Percentiles rank a stretch among this genome's conserved stretches.
Evolutionary conservation across 2,113 vertebrate species (phyloP).

Genomic region (Lichenostomus cassidix): DNA sequence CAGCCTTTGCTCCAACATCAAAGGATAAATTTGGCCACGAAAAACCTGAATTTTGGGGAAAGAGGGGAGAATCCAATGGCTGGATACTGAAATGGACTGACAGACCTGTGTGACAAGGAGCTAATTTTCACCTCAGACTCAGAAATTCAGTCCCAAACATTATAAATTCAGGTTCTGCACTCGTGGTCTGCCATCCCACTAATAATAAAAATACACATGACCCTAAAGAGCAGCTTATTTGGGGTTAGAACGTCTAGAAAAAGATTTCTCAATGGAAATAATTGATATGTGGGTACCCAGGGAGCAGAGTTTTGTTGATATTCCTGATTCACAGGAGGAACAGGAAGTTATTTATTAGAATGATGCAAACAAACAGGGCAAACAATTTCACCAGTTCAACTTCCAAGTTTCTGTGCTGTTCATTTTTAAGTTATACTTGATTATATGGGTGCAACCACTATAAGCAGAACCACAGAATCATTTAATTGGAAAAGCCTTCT

Average conservation of each 20-base stretch:
- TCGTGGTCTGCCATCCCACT: background rate
- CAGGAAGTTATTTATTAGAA: background rate
- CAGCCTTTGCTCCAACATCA: background rate
- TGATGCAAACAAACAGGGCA: background rate
- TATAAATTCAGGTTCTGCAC: background rate
- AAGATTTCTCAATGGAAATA: background rate
- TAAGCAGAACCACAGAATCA: background rate
- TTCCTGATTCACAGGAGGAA: background rate
- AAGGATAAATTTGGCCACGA: background rate
- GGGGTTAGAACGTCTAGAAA: background rate
- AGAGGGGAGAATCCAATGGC: background rate
- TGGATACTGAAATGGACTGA: fast-evolving
- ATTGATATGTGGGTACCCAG: background rate
- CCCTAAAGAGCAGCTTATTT: background rate
- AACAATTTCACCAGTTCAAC: background rate
- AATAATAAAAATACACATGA: fast-evolving
- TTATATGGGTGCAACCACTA: fast-evolving
- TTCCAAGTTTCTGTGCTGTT: background rate
- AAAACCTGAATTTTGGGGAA: fast-evolving
- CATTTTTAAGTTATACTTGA: background rate
- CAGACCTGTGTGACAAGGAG: background rate
- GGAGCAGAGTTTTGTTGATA: background rate
- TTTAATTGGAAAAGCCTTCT: background rate
- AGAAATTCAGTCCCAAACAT: background rate
- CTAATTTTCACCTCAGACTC: background rate